phyloP scores from a whole-genome alignment of 2,113 vertebrate species.

The Oplegnathus fasciatus region DNA sequence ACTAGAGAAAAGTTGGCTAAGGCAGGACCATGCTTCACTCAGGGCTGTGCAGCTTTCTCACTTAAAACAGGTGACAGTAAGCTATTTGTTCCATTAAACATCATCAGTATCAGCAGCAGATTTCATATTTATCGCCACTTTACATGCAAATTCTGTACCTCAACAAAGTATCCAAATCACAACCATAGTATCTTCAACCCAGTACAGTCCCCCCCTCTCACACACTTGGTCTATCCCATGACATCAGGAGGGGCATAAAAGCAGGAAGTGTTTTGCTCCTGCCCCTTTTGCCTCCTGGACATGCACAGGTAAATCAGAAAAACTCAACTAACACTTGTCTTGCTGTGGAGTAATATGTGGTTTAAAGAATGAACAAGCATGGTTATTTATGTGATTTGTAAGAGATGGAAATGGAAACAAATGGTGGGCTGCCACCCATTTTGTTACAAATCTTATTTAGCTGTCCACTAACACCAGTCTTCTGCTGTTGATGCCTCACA shows the following conservation, averaged over 20 bases:
- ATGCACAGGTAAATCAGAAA: background rate
- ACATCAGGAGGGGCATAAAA: background rate
- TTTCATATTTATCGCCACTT: too few relatives aligned
- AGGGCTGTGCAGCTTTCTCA: background rate
- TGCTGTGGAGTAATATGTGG: background rate
- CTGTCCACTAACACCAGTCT: background rate
- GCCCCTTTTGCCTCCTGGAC: background rate
- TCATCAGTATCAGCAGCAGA: background rate
- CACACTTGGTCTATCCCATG: background rate
- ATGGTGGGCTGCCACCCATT: background rate
- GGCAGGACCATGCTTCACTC: background rate
- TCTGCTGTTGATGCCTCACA: background rate
- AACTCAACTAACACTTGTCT: background rate
- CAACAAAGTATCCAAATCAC: background rate
- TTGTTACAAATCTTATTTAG: background rate
- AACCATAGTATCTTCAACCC: background rate
- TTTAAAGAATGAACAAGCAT: too few relatives aligned
- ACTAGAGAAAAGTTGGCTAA: background rate
- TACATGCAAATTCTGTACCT: background rate
- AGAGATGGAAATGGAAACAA: constrained; percentile 1
- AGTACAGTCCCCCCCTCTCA: too few relatives aligned
- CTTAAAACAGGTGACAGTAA: background rate
- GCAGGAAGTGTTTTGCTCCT: background rate
- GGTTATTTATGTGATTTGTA: background rate
- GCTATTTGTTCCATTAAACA: background rate